Conservation (phyloP, 2,113 vertebrate species). For the Danionella cerebrum region DNA sequence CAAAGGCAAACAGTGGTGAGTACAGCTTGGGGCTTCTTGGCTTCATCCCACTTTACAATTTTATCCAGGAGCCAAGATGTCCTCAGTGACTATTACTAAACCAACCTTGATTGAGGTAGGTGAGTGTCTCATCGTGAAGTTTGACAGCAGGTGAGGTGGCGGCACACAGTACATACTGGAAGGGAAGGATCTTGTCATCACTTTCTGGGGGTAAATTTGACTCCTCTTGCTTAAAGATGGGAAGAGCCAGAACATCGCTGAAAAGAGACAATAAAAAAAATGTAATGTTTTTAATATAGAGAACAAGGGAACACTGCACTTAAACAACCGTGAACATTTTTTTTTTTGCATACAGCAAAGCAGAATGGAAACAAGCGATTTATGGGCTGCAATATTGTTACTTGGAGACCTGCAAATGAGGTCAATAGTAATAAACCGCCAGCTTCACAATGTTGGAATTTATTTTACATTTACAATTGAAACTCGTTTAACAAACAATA, state of each 20-base stretch:
- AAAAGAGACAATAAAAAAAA: too few relatives aligned
- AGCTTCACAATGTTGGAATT: background rate
- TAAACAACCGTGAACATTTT: too few relatives aligned
- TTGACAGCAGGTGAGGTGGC: constrained; percentile 95
- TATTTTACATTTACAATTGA: background rate
- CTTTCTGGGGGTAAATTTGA: constrained; percentile 81
- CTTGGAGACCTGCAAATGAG: background rate
- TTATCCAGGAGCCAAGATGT: too few relatives aligned
- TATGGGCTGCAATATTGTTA: background rate
- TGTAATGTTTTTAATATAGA: too few relatives aligned
- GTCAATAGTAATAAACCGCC: background rate
- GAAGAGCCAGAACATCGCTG: constrained; percentile 92
- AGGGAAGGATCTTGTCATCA: constrained; percentile 90
- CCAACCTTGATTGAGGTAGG: constrained; percentile 98
- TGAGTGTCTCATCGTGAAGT: constrained; percentile 94
- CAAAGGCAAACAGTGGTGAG: too few relatives aligned
- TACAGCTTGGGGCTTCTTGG: too few relatives aligned
- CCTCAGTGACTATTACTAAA: background rate
- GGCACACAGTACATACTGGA: constrained; percentile 95
- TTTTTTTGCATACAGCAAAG: background rate
- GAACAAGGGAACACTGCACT: too few relatives aligned
- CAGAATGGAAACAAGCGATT: background rate
- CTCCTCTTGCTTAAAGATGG: constrained; percentile 98
- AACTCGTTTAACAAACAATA: background rate
- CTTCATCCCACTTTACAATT: too few relatives aligned